phyloP scores from a whole-genome alignment of 2,888 invertebrate genomes.

The Sussaba pulchella region DNA sequence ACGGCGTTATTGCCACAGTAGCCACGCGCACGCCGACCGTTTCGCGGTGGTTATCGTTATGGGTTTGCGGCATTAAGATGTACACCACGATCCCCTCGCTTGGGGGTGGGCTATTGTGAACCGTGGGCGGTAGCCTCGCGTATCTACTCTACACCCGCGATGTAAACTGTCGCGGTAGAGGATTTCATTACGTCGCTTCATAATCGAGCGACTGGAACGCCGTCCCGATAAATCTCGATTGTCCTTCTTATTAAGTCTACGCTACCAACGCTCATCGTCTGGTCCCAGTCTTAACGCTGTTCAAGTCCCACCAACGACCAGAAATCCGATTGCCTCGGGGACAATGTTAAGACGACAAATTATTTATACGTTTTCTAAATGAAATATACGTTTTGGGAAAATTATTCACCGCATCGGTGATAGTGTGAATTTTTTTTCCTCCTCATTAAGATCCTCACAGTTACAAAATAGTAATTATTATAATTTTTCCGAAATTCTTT shows the following conservation, averaged over 20 bases:
- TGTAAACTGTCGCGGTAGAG: slow-evolving; percentile 65
- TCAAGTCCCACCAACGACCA: slow-evolving; percentile 2
- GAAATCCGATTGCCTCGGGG: background rate
- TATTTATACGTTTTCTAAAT: background rate
- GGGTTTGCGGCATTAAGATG: slow-evolving; percentile 83
- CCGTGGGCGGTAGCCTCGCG: slow-evolving; percentile 46
- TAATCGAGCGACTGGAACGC: slow-evolving; percentile 76
- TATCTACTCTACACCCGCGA: slow-evolving; percentile 61
- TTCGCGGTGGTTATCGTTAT: slow-evolving; percentile 83
- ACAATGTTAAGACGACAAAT: too few relatives aligned
- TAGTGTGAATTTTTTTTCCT: too few relatives aligned
- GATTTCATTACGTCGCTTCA: slow-evolving; percentile 82
- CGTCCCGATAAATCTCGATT: slow-evolving; percentile 79
- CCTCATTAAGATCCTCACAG: too few relatives aligned
- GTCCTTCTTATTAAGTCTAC: slow-evolving; percentile 77
- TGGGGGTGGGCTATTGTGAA: slow-evolving; percentile 64
- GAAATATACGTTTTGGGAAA: background rate
- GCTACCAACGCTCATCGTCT: background rate
- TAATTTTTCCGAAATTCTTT: background rate
- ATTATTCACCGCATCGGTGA: background rate
- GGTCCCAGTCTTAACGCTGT: background rate
- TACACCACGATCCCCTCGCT: slow-evolving; percentile 78
- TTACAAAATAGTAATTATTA: too few relatives aligned
- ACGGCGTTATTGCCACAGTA: slow-evolving; percentile 80
- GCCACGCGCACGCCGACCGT: slow-evolving; percentile 81